Percentiles rank a stretch among this genome's conserved stretches.
These are phyloP conservation scores for Steinernema hermaphroditum DNA, from an alignment of 2,888 invertebrate genomes.

Conservation along the genomic window DNA sequence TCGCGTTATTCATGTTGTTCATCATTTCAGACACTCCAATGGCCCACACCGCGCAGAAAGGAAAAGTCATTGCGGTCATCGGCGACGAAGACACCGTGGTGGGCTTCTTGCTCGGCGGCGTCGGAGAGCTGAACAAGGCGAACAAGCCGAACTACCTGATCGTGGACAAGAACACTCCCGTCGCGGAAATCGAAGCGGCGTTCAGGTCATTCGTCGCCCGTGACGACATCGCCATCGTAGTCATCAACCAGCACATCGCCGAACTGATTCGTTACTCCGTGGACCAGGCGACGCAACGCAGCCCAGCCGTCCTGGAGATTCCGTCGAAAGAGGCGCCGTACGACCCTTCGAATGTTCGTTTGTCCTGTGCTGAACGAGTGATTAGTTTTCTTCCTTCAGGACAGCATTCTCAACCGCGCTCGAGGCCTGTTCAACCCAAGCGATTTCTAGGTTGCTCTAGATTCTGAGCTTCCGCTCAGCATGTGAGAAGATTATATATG, in stretches of 20 bases:
- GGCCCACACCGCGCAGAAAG: slow-evolving; percentile 54
- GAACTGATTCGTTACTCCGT: slow-evolving; percentile 95
- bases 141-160: slow-evolving; percentile 65
- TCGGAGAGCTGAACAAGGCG: slow-evolving; percentile 83
- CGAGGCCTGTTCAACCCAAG: slow-evolving; percentile 67
- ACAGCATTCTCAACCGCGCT: slow-evolving; percentile 67
- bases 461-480: too few relatives aligned
- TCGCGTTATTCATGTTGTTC: too few relatives aligned
- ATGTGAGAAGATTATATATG: not conserved
- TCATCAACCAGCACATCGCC: slow-evolving; percentile 94
- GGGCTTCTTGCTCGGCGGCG: slow-evolving; percentile 84
- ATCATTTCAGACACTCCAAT: slow-evolving; percentile 35
- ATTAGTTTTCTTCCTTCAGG: too few relatives aligned
- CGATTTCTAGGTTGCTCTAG: slow-evolving; percentile 53
- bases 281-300: slow-evolving; percentile 86
- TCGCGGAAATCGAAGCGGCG: slow-evolving; percentile 89
- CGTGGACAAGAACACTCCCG: slow-evolving; percentile 75
- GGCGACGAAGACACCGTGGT: slow-evolving; percentile 89
- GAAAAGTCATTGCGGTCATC: slow-evolving; percentile 66
- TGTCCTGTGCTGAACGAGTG: too few relatives aligned
- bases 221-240: slow-evolving; percentile 96
- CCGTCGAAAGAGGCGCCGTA: slow-evolving; percentile 97
- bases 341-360: slow-evolving; percentile 84
- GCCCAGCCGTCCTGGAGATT: slow-evolving; percentile 96
- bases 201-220: slow-evolving; percentile 91